Conservation (phyloP, 2,797 vertebrate genomes). For the Mycteria americana region DNA sequence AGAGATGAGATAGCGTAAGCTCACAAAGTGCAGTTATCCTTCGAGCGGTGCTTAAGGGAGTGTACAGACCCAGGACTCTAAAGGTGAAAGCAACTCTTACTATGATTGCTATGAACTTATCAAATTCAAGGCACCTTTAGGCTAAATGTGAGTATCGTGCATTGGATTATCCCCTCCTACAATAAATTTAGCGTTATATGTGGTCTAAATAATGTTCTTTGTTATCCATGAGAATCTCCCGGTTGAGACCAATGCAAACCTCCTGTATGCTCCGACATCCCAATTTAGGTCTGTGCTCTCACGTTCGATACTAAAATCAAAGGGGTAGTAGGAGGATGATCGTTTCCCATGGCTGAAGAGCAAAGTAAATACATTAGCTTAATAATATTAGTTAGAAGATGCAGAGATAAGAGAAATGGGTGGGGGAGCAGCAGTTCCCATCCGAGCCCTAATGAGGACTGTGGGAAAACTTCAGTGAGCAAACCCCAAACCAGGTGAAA, state of each 20-base stretch:
- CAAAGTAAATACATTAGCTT: constrained; percentile 23
- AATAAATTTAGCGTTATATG: background rate
- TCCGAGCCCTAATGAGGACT: constrained; percentile 24
- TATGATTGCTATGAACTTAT: background rate
- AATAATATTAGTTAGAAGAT: constrained; percentile 48
- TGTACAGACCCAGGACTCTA: background rate
- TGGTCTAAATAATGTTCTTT: background rate
- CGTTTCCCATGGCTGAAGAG: constrained; percentile 44
- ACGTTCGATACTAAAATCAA: constrained; percentile 5
- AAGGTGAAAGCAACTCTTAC: background rate
- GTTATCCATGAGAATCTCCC: background rate
- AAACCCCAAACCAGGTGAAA: constrained; percentile 21
- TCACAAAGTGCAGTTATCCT: background rate
- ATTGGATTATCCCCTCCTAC: background rate
- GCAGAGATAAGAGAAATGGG: constrained; percentile 31
- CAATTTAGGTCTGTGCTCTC: background rate
- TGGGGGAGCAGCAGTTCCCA: constrained; percentile 42
- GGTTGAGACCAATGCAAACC: background rate
- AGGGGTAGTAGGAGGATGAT: background rate
- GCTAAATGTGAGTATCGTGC: background rate
- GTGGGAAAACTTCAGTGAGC: constrained; percentile 47
- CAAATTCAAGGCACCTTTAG: background rate
- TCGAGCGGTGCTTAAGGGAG: background rate
- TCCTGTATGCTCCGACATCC: background rate
- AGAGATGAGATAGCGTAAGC: background rate